Evolutionary conservation across 2,113 vertebrate species (phyloP).

Genomic region (Artemisiospiza belli): DNA sequence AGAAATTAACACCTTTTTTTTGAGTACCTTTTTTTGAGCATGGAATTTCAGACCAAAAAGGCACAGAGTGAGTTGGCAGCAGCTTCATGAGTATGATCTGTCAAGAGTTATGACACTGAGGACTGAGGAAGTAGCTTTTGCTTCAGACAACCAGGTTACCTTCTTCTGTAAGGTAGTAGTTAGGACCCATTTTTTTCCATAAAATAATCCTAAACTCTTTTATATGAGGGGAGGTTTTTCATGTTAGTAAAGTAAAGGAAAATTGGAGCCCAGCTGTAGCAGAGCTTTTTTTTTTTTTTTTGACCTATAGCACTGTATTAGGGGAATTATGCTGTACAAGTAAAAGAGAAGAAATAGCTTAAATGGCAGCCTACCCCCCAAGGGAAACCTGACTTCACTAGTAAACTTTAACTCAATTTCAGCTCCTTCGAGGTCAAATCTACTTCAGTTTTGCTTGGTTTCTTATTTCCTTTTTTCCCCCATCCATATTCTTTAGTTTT

Average conservation of each 20-base stretch:
- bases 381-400: slow-evolving; percentile 29
- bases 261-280: neutral
- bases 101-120: neutral
- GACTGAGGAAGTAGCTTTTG: neutral
- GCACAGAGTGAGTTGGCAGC: neutral
- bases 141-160: neutral
- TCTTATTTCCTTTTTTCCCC: neutral
- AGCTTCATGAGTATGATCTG: neutral
- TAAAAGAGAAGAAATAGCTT: neutral
- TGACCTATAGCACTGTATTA: slow-evolving; percentile 33
- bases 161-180: neutral
- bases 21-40: neutral
- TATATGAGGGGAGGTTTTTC: neutral
- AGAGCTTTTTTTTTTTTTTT: neutral
- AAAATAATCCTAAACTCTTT: neutral
- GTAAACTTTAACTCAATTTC: slow-evolving; percentile 41
- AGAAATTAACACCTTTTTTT: neutral
- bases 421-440: slow-evolving; percentile 27
- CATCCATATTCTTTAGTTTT: neutral
- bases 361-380: slow-evolving; percentile 24
- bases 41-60: neutral
- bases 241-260: neutral
- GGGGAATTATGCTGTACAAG: slow-evolving; percentile 20
- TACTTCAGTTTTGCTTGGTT: neutral
- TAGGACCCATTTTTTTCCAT: neutral